Evolutionary conservation across 2,113 vertebrate genomes (phyloP), one percentile per base, ranked within the genome.

Genomic region (Morone chrysops): DNA sequence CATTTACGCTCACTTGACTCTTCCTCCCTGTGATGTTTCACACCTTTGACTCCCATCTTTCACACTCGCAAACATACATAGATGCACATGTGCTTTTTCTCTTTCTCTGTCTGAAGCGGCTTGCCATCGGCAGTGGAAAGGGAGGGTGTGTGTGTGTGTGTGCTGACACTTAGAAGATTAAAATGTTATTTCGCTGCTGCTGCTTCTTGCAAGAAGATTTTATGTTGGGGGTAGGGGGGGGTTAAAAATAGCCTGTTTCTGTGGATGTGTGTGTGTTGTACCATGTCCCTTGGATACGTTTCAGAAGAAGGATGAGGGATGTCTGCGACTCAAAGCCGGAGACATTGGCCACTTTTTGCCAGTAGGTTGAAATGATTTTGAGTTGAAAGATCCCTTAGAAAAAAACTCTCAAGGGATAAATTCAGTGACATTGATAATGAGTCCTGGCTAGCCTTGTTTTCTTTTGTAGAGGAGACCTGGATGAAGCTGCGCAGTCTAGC

Each of bases 181-280:
- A 90, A 89, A 84, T 85, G 73, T 81, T 75, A 20, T 71, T 84
- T 86, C 60, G 50, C 70, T 75, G 77, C 70, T 76, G 76, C 72
- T 65, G 63, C 70, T 14, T 84, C 56, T 77, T 81, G 68, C 86
- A 88, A 62, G 70, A 25, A 86, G 57, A 72, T 86, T 77, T 72
- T 22, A 53, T 43, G 40, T 63, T 16, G 22, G 63, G 54, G 25
- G 38, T 43, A 31, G 17, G 38, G 69, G 69, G 53, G 50, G 25
- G 48, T 75, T 82, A 86, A 87, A 89, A 87, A 86, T 90, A 88
- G 80, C 31, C n/a, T 51, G n/a, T 70, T n/a, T 50, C 56, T 83
- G 10, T 25, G 68, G 7, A 47, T 45, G 71, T 47, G 40, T 82
- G 45, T 66, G 66, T 81, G 31, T 78, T 14, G 54, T 54, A n/a